Evolutionary conservation across 2,113 vertebrate genomes (phyloP).

Genomic region (Rattus rattus): DNA sequence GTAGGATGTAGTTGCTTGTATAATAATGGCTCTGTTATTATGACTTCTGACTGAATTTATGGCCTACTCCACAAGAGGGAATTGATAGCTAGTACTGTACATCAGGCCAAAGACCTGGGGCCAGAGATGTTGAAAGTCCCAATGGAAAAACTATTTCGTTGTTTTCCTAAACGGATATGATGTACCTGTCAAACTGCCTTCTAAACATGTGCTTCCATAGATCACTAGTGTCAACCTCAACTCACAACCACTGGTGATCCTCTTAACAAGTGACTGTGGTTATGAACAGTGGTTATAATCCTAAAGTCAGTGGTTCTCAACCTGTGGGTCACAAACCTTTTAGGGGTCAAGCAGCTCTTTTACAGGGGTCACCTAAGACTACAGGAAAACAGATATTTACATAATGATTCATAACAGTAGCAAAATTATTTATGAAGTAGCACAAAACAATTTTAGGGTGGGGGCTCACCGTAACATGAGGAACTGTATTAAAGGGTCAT

Average conservation of each 20-base stretch:
- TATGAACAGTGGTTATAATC: not conserved
- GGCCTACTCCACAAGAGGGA: not conserved
- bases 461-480: not conserved
- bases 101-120: not conserved
- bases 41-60: not conserved
- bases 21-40: not conserved
- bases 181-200: not conserved
- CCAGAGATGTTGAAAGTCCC: not conserved
- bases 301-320: not conserved
- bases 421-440: not conserved
- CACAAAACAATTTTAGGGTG: not conserved
- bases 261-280: not conserved
- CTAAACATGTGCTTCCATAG: not conserved
- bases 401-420: not conserved
- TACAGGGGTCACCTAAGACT: not conserved
- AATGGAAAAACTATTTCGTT: not conserved
- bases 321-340: not conserved
- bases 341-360: not conserved
- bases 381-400: too few species aligned
- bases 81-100: not conserved
- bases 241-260: not conserved
- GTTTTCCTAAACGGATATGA: not conserved
- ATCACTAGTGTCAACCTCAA: not conserved
- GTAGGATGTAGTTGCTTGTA: not conserved
- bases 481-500: not conserved